Conservation (phyloP, 1,140 invertebrate species). For the Lucilia cuprina region DNA sequence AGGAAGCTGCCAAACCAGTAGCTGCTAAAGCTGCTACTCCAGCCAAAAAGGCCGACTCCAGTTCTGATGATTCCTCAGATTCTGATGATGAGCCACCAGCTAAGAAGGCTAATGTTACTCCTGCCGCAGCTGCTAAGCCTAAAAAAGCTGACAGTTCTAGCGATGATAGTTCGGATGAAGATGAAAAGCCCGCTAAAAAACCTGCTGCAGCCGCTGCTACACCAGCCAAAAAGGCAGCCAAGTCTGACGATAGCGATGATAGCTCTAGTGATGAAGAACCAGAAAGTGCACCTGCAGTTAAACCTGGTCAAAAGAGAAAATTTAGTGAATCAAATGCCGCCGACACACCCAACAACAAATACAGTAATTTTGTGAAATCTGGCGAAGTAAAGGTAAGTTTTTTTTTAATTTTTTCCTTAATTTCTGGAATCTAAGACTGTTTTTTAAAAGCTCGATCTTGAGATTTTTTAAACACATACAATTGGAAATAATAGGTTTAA, state of each 20-base stretch:
- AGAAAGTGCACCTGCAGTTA: conserved; percentile 50
- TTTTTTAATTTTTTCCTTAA: too few relatives aligned
- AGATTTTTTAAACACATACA: too few relatives aligned
- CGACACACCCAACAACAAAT: conserved; percentile 61
- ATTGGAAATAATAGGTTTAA: too few relatives aligned
- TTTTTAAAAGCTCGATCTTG: too few relatives aligned
- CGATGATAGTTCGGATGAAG: conserved; percentile 45
- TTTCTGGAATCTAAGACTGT: too few relatives aligned
- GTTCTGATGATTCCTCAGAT: conserved; percentile 46
- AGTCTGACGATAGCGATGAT: conserved; percentile 51
- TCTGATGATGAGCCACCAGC: conserved; percentile 44
- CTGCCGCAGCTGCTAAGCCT: conserved; percentile 42
- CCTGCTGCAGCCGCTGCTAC: conserved; percentile 45
- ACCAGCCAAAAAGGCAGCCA: conserved; percentile 39
- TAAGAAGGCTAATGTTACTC: conserved; percentile 45
- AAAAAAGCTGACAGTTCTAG: conserved; percentile 43
- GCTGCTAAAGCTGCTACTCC: conserved; percentile 40
- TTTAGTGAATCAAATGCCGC: conserved; percentile 51
- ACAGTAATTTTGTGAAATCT: conserved; percentile 68
- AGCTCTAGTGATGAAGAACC: conserved; percentile 57
- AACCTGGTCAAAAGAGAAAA: conserved; percentile 61
- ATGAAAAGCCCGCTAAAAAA: conserved; percentile 43
- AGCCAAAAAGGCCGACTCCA: conserved; percentile 32
- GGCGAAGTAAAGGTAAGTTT: conserved; percentile 42
- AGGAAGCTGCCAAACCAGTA: conserved; percentile 51